A percentile compares a stretch with the other conserved stretches of the same genome.
These are phyloP conservation scores for Diaprepes abbreviatus DNA, from an alignment of 2,888 invertebrate species.

Conservation along the genomic window DNA sequence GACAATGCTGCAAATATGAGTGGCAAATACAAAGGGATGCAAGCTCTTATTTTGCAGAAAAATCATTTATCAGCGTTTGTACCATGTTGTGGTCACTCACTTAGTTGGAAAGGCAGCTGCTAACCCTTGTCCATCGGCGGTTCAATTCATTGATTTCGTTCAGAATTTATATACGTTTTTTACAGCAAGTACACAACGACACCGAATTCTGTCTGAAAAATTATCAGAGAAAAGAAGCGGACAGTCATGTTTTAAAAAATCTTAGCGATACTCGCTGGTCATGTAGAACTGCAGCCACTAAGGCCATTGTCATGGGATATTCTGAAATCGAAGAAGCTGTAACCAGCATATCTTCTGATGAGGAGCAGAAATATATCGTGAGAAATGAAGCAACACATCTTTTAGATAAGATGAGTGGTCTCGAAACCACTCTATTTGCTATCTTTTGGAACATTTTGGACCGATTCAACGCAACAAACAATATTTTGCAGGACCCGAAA, in stretches of 20 bases:
- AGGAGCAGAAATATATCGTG: no score
- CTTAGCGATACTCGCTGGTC: not conserved
- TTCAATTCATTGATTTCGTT: not conserved
- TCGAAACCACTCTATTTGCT: no score
- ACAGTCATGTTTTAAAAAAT: not conserved
- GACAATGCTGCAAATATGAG: constrained; percentile 10
- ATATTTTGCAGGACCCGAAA: no score
- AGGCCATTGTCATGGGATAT: not conserved
- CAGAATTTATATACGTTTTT: not conserved
- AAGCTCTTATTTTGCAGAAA: not conserved
- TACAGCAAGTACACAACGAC: not conserved
- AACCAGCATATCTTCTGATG: no score
- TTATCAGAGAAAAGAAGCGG: no score
- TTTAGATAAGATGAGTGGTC: no score
- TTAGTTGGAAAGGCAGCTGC: not conserved
- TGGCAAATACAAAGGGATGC: constrained; percentile 5
- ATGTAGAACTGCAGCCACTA: not conserved
- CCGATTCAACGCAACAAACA: no score
- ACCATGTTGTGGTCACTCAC: constrained; percentile 9
- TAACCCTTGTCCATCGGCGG: not conserved
- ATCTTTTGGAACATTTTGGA: no score
- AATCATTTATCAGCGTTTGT: not conserved
- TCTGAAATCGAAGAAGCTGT: not conserved
- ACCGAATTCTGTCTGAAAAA: not conserved
- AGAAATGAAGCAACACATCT: no score